Conservation (phyloP, 2,888 invertebrate genomes). For the Stratiomys singularior region DNA sequence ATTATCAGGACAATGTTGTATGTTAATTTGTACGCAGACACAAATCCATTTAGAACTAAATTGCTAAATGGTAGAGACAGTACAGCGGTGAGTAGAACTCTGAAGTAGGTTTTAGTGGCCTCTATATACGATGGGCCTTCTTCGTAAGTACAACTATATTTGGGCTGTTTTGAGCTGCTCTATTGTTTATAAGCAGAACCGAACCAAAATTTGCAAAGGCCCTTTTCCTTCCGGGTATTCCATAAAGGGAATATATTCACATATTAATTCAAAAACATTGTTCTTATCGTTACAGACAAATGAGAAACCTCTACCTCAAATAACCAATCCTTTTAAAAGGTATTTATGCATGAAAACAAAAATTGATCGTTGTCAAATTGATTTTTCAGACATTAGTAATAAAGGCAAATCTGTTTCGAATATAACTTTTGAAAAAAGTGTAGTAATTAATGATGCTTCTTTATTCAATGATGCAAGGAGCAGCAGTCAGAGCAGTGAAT, state of each 20-base stretch:
- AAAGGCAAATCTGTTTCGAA: slow-evolving; percentile 8
- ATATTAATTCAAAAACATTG: neutral
- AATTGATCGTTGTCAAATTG: slow-evolving; percentile 39
- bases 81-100: slow-evolving; percentile 24
- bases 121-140: neutral
- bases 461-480: slow-evolving; percentile 21
- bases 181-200: too few species aligned
- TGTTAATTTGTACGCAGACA: slow-evolving; percentile 28
- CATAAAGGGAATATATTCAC: too few species aligned
- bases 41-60: slow-evolving; percentile 31
- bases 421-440: slow-evolving; percentile 7
- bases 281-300: slow-evolving; percentile 30
- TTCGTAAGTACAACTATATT: slow-evolving; percentile 14
- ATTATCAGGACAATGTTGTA: slow-evolving; percentile 9
- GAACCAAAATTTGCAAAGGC: too few species aligned
- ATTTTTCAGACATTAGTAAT: slow-evolving; percentile 37
- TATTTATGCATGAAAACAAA: slow-evolving; percentile 41
- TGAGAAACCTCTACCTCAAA: neutral
- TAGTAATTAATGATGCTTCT: slow-evolving; percentile 32
- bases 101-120: neutral
- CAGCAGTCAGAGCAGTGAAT: neutral
- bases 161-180: neutral
- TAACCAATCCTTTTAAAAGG: slow-evolving; percentile 44
- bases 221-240: neutral
- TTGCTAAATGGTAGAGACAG: neutral